phyloP scores from a whole-genome alignment of 2,888 invertebrate genomes.

The Conus canariensis region DNA sequence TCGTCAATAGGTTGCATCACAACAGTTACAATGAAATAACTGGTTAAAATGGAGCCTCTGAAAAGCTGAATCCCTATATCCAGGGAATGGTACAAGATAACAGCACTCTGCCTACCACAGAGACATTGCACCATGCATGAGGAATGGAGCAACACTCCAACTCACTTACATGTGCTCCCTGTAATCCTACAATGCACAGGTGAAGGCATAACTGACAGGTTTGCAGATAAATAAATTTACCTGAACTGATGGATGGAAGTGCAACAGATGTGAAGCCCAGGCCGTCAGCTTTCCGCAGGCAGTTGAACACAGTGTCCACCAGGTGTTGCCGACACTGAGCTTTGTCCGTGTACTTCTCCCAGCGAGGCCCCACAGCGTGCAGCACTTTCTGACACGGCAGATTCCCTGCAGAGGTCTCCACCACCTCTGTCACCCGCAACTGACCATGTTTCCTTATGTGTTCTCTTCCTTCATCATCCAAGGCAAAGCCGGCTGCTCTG shows the following conservation, averaged over 20 bases:
- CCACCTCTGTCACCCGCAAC: constrained; percentile 39
- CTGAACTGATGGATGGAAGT: constrained; percentile 30
- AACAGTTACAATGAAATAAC: no score
- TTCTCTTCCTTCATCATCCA: constrained; percentile 38
- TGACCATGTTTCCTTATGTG: constrained; percentile 19
- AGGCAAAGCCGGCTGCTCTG: constrained; percentile 37
- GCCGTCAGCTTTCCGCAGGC: constrained; percentile 2
- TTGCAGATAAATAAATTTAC: background rate
- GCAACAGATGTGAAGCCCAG: constrained; percentile 30
- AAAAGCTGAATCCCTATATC: no score
- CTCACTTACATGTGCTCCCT: no score
- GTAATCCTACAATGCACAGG: no score
- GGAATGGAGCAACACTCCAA: no score
- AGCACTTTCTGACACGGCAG: constrained; percentile 43
- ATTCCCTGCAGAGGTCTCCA: constrained; percentile 42
- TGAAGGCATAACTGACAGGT: no score
- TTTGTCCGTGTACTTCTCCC: constrained; percentile 44
- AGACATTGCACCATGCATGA: no score
- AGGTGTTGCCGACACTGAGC: constrained; percentile 12
- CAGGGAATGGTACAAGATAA: no score
- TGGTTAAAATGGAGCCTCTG: no score
- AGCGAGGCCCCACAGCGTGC: constrained; percentile 50
- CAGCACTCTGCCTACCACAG: no score
- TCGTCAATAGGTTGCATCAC: no score
- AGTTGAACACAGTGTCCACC: constrained; percentile 35